A percentile compares a stretch with the other conserved stretches of the same genome.
Conservation (phyloP, 1,140 invertebrate species). For the Melanaphis sacchari region DNA sequence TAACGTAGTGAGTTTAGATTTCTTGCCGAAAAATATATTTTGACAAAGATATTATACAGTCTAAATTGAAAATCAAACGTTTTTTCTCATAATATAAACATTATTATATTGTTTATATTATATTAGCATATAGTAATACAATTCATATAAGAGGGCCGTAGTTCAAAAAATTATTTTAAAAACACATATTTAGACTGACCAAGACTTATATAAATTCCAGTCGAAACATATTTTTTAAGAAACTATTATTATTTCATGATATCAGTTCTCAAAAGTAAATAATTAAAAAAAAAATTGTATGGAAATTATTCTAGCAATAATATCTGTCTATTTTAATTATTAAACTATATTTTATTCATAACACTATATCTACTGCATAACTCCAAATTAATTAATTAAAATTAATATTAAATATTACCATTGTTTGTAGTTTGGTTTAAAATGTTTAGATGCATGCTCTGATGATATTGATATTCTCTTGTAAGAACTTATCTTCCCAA, state of each 20-base stretch:
- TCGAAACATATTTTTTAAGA: conserved; percentile 15
- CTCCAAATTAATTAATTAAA: background rate
- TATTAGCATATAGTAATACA: background rate
- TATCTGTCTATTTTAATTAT: background rate
- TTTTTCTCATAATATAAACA: background rate
- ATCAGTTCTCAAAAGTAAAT: background rate
- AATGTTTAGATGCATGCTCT: background rate
- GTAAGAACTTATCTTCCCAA: background rate
- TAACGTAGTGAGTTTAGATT: background rate
- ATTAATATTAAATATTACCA: background rate
- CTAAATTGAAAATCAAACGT: background rate
- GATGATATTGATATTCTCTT: background rate
- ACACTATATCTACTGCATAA: background rate
- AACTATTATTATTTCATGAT: background rate
- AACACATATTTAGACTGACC: background rate
- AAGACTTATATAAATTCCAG: conserved; percentile 15
- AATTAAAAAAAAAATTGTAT: too few relatives aligned
- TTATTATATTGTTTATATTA: background rate
- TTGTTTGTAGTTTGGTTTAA: background rate
- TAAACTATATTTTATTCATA: background rate
- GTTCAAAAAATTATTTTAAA: background rate
- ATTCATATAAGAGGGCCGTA: background rate
- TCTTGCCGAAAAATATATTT: background rate
- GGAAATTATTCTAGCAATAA: background rate
- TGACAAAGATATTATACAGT: background rate